Conservation (phyloP, 2,113 vertebrate genomes). For the Fregata magnificens region DNA sequence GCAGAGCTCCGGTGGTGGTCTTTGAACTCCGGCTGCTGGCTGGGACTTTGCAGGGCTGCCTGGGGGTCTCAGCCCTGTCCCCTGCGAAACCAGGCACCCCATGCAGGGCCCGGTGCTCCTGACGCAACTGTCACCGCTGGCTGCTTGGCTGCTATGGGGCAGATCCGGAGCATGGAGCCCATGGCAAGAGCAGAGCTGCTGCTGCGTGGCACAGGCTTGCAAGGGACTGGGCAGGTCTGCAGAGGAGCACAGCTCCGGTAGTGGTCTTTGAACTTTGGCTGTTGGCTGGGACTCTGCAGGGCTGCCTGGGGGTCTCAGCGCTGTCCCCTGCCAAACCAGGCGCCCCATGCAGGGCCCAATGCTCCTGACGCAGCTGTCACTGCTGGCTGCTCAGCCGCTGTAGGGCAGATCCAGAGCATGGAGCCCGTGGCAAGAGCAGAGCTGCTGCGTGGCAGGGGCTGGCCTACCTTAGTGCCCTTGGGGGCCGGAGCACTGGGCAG, state of each 20-base stretch:
- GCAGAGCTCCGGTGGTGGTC: rapidly evolving
- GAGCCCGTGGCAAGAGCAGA: neutral
- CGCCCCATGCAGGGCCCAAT: rapidly evolving
- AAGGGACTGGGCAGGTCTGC: rapidly evolving
- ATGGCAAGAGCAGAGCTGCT: neutral
- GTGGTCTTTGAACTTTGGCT: no score
- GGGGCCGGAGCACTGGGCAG: rapidly evolving
- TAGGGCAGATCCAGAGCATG: neutral
- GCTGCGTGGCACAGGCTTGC: neutral
- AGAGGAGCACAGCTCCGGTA: rapidly evolving
- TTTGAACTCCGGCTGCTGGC: neutral
- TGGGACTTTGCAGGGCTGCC: neutral
- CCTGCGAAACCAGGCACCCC: rapidly evolving
- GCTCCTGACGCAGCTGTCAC: neutral
- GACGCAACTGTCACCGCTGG: rapidly evolving
- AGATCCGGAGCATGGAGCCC: neutral
- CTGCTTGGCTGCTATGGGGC: rapidly evolving
- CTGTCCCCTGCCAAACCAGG: neutral
- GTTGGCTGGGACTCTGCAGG: neutral
- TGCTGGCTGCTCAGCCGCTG: rapidly evolving
- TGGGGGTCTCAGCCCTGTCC: neutral
- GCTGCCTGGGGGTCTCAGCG: neutral
- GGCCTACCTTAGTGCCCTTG: neutral
- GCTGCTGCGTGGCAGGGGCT: neutral
- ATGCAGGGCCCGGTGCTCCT: neutral